These are phyloP conservation scores for Tachysurus fulvidraco DNA, from an alignment of 2,113 vertebrate genomes.

Conservation along the genomic window DNA sequence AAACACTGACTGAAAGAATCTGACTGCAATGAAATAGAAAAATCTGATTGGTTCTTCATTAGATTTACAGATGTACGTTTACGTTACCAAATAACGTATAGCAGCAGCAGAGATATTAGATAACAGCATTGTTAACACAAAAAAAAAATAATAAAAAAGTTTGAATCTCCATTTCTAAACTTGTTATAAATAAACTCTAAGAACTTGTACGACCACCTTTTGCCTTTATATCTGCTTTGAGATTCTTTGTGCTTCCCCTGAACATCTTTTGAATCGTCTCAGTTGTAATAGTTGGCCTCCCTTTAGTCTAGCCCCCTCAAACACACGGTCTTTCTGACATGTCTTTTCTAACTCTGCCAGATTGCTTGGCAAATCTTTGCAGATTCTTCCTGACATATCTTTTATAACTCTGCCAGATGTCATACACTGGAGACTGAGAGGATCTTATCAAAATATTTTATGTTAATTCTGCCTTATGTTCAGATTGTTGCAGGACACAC, in stretches of 20 bases:
- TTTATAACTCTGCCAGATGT: slow-evolving; percentile 26
- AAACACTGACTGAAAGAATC: not conserved
- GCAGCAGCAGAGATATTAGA: not conserved
- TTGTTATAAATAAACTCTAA: not conserved
- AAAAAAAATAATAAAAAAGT: not conserved
- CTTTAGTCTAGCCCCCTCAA: slow-evolving; percentile 10
- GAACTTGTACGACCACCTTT: not conserved
- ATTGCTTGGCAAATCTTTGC: slow-evolving; percentile 17
- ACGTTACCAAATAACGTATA: not conserved
- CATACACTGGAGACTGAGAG: slow-evolving; percentile 25
- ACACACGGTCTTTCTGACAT: slow-evolving; percentile 2
- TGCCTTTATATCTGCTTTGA: slow-evolving; percentile 1
- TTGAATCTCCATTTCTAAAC: not conserved
- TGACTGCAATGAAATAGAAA: not conserved
- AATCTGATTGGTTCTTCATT: not conserved
- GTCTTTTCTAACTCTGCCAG: slow-evolving; percentile 22
- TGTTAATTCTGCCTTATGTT: slow-evolving; percentile 26
- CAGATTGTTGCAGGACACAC: slow-evolving; percentile 18
- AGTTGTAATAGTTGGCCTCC: slow-evolving; percentile 19
- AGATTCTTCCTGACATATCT: slow-evolving; percentile 14
- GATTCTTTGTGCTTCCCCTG: not conserved
- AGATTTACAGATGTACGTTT: not conserved
- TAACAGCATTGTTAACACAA: not conserved
- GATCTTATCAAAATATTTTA: slow-evolving; percentile 16
- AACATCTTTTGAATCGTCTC: not conserved